These are phyloP conservation scores for Drosophila paracracens DNA, from an alignment of 2,888 invertebrate species.

Conservation along the genomic window DNA sequence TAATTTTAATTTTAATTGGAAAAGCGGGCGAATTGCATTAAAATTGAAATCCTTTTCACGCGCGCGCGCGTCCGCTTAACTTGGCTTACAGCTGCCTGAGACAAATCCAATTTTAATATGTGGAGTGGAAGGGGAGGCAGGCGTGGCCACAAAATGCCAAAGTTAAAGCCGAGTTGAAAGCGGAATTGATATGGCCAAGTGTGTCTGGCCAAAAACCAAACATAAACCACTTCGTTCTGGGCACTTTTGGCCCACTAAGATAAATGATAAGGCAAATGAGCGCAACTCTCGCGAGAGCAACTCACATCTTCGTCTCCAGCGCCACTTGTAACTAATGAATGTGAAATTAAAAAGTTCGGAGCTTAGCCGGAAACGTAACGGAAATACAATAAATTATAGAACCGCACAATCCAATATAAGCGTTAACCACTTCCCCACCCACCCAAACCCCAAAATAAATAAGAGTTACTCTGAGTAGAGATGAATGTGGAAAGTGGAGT, in stretches of 20 bases:
- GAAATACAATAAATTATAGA: conserved; percentile 70
- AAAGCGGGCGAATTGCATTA: conserved; percentile 53
- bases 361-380: conserved; percentile 45
- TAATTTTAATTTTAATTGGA: conserved; percentile 75
- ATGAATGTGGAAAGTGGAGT: not conserved
- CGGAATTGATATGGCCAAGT: conserved; percentile 59
- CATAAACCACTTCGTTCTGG: conserved; percentile 32
- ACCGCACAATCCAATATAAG: conserved; percentile 59
- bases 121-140: conserved; percentile 1
- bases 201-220: conserved; percentile 45
- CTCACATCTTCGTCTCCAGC: not conserved
- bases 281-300: conserved; percentile 1
- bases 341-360: conserved; percentile 66
- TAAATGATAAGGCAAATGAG: conserved; percentile 75
- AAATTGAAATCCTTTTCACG: conserved; percentile 48
- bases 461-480: not conserved
- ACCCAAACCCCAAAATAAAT: conserved; percentile 6
- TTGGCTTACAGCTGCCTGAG: conserved; percentile 55
- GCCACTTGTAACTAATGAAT: conserved; percentile 67
- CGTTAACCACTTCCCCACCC: conserved; percentile 10
- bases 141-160: conserved; percentile 62
- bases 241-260: conserved; percentile 64
- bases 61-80: conserved; percentile 35
- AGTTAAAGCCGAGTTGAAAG: conserved; percentile 46
- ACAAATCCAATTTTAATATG: conserved; percentile 69